Evolutionary conservation across 2,797 vertebrate genomes (phyloP).

Genomic region (Sphaeramia orbicularis): DNA sequence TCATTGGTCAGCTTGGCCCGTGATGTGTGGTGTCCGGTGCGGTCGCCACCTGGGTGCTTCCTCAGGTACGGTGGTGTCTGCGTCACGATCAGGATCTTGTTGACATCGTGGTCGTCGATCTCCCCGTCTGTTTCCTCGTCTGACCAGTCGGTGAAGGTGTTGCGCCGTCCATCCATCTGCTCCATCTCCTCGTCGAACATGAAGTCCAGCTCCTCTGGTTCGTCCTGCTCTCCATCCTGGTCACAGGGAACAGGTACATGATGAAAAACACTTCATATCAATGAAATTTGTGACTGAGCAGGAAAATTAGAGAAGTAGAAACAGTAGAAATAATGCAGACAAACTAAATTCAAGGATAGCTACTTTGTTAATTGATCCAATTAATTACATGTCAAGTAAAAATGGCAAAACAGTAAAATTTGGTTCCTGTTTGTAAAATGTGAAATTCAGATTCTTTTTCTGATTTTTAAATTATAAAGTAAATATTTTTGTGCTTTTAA

Average conservation of each 20-base stretch:
- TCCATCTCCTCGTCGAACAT: constrained; percentile 99
- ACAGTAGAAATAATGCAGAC: too few species aligned
- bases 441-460: too few species aligned
- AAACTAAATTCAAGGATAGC: too few species aligned
- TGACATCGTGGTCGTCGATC: constrained; percentile 95
- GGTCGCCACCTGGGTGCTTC: constrained; percentile 96
- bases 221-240: constrained; percentile 89
- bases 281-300: too few species aligned
- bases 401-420: too few species aligned
- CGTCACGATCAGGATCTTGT: constrained; percentile 98
- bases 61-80: constrained; percentile 97
- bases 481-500: too few species aligned
- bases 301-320: too few species aligned
- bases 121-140: constrained; percentile 97
- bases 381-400: too few species aligned
- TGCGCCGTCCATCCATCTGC: constrained; percentile 97
- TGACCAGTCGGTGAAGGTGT: constrained; percentile 98
- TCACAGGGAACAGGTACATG: background rate
- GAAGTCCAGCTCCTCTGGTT: constrained; percentile 97
- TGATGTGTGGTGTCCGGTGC: constrained; percentile 95
- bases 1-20: constrained; percentile 95
- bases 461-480: too few species aligned
- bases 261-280: too few species aligned
- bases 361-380: too few species aligned
- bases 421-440: too few species aligned